A percentile compares a stretch with the other conserved stretches of the same genome.
These are phyloP conservation scores for Ectemnius cavifrons DNA, from an alignment of 2,888 invertebrate species.

Conservation along the genomic window DNA sequence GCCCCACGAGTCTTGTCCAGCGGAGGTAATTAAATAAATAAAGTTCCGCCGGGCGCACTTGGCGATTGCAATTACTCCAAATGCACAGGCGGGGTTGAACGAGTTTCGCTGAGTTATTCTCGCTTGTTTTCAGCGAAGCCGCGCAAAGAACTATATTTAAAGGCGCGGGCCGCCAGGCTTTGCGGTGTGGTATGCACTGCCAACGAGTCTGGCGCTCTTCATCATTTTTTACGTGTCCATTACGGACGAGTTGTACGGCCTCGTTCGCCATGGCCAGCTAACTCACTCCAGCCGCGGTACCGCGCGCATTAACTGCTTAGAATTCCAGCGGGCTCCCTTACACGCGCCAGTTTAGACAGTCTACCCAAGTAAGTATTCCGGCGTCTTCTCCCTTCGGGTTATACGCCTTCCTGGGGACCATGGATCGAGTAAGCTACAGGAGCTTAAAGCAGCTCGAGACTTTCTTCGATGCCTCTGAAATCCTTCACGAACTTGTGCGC, in stretches of 20 bases:
- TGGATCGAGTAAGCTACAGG: slow-evolving; percentile 43
- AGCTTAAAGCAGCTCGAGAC: slow-evolving; percentile 42
- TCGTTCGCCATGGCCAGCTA: neutral
- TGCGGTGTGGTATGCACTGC: too few relatives aligned
- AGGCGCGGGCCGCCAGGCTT: too few relatives aligned
- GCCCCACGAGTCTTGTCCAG: slow-evolving; percentile 1
- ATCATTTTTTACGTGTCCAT: slow-evolving; percentile 7
- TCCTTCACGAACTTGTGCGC: neutral
- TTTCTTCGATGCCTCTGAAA: slow-evolving; percentile 14
- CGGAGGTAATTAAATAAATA: slow-evolving; percentile 6
- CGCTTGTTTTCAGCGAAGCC: too few relatives aligned
- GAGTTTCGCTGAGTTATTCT: too few relatives aligned
- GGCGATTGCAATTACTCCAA: neutral
- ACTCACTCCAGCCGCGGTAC: slow-evolving; percentile 4
- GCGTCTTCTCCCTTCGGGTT: slow-evolving; percentile 1
- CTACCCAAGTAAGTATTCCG: slow-evolving; percentile 53
- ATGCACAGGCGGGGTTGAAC: too few relatives aligned
- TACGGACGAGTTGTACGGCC: neutral
- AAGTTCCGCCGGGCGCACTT: neutral
- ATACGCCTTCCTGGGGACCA: slow-evolving; percentile 14
- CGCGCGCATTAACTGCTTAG: slow-evolving; percentile 44
- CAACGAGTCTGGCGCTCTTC: too few relatives aligned
- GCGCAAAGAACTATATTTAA: too few relatives aligned
- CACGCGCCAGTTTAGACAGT: slow-evolving; percentile 26
- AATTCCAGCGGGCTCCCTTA: slow-evolving; percentile 36